Conservation (phyloP, 53 echinoderm and acorn worm species). For the Mesocentrotus franciscanus region DNA sequence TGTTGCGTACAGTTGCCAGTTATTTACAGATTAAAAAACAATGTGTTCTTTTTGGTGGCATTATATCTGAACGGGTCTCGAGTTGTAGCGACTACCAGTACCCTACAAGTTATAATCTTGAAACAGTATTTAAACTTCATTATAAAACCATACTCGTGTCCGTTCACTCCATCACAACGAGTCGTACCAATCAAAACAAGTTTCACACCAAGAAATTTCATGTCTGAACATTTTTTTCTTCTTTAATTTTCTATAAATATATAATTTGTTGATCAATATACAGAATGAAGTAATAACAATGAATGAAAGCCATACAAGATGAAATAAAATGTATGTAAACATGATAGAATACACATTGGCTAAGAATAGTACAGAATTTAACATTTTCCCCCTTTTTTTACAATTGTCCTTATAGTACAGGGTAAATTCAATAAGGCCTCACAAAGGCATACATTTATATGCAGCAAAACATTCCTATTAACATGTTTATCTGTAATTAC, state of each 20-base stretch:
- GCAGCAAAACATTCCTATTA: neutral
- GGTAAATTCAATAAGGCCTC: conserved; percentile 26
- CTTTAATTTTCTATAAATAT: conserved; percentile 53
- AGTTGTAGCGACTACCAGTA: neutral
- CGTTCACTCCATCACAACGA: neutral
- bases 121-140: too few relatives aligned
- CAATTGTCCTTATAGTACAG: conserved; percentile 7
- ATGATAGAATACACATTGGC: conserved; percentile 37
- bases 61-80: too few relatives aligned
- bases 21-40: too few relatives aligned
- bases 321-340: conserved; percentile 40
- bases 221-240: conserved; percentile 14
- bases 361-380: conserved; percentile 16
- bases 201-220: neutral
- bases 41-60: too few relatives aligned
- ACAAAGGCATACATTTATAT: conserved; percentile 14
- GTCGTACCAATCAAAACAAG: neutral
- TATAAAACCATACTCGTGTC: neutral
- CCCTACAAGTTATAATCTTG: neutral
- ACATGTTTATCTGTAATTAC: neutral
- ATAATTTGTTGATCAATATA: conserved; percentile 56
- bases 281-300: conserved; percentile 34
- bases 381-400: neutral
- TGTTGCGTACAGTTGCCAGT: too few relatives aligned
- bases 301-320: conserved; percentile 45